A percentile compares a stretch with the other conserved stretches of the same genome.
Conservation (phyloP, 2,113 vertebrate genomes). For the Dicaeum eximium region DNA sequence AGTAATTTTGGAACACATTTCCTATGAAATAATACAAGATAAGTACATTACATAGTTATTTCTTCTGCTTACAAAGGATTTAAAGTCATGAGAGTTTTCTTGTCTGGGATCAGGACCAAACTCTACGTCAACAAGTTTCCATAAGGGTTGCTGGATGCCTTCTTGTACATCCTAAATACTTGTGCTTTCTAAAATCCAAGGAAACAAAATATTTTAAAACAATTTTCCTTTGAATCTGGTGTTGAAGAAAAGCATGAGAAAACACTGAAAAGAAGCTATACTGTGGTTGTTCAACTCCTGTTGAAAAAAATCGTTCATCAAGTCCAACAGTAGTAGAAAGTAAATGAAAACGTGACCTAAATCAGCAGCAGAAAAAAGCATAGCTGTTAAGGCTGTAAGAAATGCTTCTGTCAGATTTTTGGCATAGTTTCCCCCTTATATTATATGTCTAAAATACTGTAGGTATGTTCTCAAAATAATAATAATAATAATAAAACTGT, state of each 20-base stretch:
- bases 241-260: slow-evolving; percentile 32
- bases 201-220: slow-evolving; percentile 40
- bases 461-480: slow-evolving; percentile 22
- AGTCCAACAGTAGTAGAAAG: slow-evolving; percentile 56
- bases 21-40: slow-evolving; percentile 20
- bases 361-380: slow-evolving; percentile 5
- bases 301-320: slow-evolving; percentile 41
- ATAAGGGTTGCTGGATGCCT: background rate
- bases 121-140: slow-evolving; percentile 8
- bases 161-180: background rate
- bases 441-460: slow-evolving; percentile 36
- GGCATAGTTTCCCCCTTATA: slow-evolving; percentile 28
- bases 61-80: background rate
- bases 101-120: slow-evolving; percentile 13
- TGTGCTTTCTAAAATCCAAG: background rate
- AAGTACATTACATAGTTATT: background rate
- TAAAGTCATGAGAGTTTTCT: slow-evolving; percentile 14
- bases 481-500: background rate
- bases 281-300: background rate
- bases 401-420: slow-evolving; percentile 40
- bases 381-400: background rate
- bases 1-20: background rate
- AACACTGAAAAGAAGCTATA: slow-evolving; percentile 22
- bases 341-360: slow-evolving; percentile 52
- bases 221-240: slow-evolving; percentile 12